Conservation (phyloP, 2,888 invertebrate genomes). For the Marronus borbonicus region DNA sequence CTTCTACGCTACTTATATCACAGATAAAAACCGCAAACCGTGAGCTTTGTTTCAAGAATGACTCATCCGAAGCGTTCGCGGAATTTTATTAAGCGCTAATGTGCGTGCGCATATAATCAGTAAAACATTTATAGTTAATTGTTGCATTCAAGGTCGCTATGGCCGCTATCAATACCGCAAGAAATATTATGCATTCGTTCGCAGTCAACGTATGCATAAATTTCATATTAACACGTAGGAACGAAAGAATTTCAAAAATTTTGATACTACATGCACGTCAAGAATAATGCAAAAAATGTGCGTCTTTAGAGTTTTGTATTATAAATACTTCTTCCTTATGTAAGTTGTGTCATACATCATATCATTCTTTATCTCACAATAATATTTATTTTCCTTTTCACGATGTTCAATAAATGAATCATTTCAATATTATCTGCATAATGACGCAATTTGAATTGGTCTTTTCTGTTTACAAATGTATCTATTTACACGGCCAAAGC, state of each 20-base stretch:
- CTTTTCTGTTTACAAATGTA: too few relatives aligned
- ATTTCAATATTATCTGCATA: too few relatives aligned
- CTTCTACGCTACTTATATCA: too few relatives aligned
- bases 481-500: too few relatives aligned
- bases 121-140: slow-evolving; percentile 17
- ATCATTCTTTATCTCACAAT: background rate
- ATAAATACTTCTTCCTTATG: too few relatives aligned
- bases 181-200: background rate
- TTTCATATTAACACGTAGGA: background rate
- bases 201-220: background rate
- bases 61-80: background rate
- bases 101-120: slow-evolving; percentile 6
- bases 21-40: too few relatives aligned
- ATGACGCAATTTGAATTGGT: too few relatives aligned
- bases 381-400: background rate
- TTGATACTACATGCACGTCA: too few relatives aligned
- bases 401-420: too few relatives aligned
- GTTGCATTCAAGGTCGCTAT: slow-evolving; percentile 17
- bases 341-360: too few relatives aligned
- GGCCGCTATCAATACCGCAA: background rate
- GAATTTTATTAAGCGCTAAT: slow-evolving; percentile 1
- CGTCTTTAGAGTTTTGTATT: too few relatives aligned
- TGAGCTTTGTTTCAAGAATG: background rate
- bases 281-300: too few relatives aligned
- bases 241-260: background rate